Conservation (phyloP, 2,888 invertebrate genomes). For the Conistra vaccinii region DNA sequence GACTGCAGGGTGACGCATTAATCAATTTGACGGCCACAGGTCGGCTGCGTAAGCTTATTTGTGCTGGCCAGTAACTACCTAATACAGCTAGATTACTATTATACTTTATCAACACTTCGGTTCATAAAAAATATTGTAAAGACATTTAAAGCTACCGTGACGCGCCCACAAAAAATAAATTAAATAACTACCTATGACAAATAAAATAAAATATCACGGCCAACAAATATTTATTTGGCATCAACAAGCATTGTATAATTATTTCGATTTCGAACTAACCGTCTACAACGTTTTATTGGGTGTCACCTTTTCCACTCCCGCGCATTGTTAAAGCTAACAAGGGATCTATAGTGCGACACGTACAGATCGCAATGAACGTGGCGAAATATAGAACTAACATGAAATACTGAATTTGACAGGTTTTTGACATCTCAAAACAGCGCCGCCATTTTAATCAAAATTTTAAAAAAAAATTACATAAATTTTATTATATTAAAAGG, state of each 20-base stretch:
- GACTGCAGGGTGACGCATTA: conserved; percentile 36
- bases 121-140: not conserved
- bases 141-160: conserved; percentile 18
- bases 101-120: conserved; percentile 1
- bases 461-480: too few relatives aligned
- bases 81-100: not conserved
- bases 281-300: conserved; percentile 1
- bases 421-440: not conserved
- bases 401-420: not conserved
- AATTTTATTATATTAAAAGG: too few relatives aligned
- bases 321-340: conserved; percentile 11
- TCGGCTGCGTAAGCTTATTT: conserved; percentile 18
- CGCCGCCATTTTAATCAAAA: not conserved
- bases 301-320: not conserved
- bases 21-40: conserved; percentile 30
- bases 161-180: conserved; percentile 33
- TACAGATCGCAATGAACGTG: not conserved
- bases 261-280: not conserved
- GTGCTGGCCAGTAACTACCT: not conserved
- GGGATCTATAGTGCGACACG: conserved; percentile 9
- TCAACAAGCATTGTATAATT: not conserved
- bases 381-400: not conserved
- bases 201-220: conserved; percentile 40
- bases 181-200: conserved; percentile 1
- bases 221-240: conserved; percentile 23